A percentile compares a stretch with the other conserved stretches of the same genome.
Conservation (phyloP, 2,113 vertebrate genomes). For the Calypte anna region DNA sequence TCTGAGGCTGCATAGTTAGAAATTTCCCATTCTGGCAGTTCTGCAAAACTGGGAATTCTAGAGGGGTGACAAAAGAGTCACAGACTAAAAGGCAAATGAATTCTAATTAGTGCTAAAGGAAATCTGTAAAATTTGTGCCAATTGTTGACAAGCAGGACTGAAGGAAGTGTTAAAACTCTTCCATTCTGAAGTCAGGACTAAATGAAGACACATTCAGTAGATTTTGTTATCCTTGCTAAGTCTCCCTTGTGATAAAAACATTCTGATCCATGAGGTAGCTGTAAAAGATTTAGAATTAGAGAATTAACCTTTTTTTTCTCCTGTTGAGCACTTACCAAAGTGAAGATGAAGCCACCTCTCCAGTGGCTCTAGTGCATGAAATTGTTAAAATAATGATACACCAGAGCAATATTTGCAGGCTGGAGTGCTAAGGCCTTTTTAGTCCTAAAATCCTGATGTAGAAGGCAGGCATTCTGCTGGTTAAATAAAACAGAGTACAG, state of each 20-base stretch:
- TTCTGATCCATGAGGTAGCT: neutral
- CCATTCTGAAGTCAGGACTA: neutral
- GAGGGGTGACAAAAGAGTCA: neutral
- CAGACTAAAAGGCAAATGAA: neutral
- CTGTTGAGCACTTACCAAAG: neutral
- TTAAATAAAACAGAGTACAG: neutral
- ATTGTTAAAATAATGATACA: neutral
- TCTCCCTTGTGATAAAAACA: neutral
- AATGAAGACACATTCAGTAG: neutral
- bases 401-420: neutral
- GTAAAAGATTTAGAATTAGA: neutral
- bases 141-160: neutral
- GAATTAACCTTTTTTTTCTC: neutral
- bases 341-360: neutral
- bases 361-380: neutral
- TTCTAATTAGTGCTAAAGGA: neutral
- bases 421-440: neutral
- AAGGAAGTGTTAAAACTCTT: neutral
- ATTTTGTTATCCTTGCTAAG: neutral
- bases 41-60: neutral
- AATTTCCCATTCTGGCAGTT: neutral
- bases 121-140: neutral
- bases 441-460: neutral
- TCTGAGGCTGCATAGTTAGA: neutral
- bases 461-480: neutral